These are phyloP conservation scores for Pachyuromys duprasi DNA, from an alignment of 2,797 vertebrate species.

Conservation along the genomic window DNA sequence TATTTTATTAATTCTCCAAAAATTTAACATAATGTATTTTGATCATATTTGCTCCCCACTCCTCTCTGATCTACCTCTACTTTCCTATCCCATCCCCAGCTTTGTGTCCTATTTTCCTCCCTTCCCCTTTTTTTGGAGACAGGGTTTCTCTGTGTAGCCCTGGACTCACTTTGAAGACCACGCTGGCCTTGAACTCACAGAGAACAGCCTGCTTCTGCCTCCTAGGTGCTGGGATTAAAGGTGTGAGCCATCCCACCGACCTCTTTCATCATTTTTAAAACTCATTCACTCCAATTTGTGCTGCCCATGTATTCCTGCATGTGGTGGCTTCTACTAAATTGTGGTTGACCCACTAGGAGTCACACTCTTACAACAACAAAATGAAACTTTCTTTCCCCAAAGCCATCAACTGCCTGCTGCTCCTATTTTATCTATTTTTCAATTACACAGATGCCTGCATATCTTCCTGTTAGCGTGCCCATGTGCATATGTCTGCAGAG, in stretches of 20 bases:
- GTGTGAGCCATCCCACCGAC: too few species aligned
- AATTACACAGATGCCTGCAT: background rate
- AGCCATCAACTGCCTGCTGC: background rate
- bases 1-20: background rate
- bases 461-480: background rate
- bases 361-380: background rate
- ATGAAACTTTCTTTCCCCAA: background rate
- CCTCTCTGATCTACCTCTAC: background rate
- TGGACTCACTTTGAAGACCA: too few species aligned
- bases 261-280: background rate
- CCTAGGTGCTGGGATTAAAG: too few species aligned
- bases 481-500: background rate
- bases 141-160: too few species aligned
- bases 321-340: background rate
- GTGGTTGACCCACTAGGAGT: background rate
- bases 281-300: background rate
- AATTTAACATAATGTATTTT: background rate
- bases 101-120: background rate
- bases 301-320: background rate
- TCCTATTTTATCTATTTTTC: background rate
- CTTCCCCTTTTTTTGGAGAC: too few species aligned
- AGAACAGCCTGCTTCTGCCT: too few species aligned
- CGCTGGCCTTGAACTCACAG: too few species aligned
- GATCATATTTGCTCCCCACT: background rate
- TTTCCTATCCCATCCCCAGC: background rate